These are phyloP conservation scores for Proterorhinus semilunaris DNA, from an alignment of 2,113 vertebrate species.

Conservation along the genomic window DNA sequence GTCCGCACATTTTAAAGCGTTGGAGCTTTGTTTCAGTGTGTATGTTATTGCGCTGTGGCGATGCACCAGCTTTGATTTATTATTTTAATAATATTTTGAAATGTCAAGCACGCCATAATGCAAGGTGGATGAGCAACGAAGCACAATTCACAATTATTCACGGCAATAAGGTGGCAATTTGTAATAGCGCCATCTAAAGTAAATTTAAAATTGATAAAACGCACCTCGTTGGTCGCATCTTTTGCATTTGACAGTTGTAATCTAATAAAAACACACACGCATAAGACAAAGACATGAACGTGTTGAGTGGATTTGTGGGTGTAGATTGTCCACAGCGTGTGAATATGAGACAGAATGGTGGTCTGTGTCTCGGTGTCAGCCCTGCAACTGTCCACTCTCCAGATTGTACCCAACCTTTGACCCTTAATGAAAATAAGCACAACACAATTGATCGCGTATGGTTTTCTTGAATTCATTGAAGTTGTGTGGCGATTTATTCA, in stretches of 20 bases:
- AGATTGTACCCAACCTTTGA: not conserved
- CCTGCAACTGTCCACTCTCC: not conserved
- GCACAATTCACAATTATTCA: slow-evolving; percentile 44
- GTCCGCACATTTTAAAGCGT: slow-evolving; percentile 23
- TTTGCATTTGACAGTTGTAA: slow-evolving; percentile 3
- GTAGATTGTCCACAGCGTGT: not conserved
- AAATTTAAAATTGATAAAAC: slow-evolving; percentile 9
- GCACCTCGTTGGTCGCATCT: not conserved
- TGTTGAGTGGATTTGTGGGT: not conserved
- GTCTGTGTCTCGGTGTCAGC: not conserved
- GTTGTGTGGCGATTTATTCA: not conserved
- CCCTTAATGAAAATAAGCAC: not conserved
- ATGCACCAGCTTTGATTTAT: slow-evolving; percentile 50
- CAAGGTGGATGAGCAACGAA: slow-evolving; percentile 39
- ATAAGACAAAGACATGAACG: not conserved
- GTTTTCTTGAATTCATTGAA: not conserved
- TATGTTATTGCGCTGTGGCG: slow-evolving; percentile 30
- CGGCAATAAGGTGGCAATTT: slow-evolving; percentile 23
- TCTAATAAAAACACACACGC: not conserved
- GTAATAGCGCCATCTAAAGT: slow-evolving; percentile 21
- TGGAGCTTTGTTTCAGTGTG: slow-evolving; percentile 21
- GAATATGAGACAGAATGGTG: not conserved
- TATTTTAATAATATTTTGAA: slow-evolving; percentile 62
- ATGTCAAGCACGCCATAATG: slow-evolving; percentile 57
- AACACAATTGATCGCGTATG: not conserved